Conservation (phyloP, 2,888 invertebrate genomes). For the Caenorhabditis plicata region DNA sequence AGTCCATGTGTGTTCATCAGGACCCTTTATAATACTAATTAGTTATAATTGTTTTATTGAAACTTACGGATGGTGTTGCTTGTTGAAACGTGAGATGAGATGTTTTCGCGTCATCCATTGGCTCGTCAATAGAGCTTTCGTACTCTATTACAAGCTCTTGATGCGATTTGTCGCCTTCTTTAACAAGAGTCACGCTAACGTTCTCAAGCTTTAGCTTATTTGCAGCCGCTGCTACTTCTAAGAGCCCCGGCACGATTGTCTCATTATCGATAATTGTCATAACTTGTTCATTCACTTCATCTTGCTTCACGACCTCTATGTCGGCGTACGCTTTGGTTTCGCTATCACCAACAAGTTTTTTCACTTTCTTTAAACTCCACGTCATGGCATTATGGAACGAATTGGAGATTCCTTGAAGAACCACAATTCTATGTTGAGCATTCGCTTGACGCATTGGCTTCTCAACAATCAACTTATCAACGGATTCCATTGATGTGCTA, state of each 20-base stretch:
- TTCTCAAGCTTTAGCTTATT: conserved; percentile 51
- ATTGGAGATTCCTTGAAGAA: conserved; percentile 50
- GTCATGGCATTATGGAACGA: conserved; percentile 54
- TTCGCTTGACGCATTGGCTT: conserved; percentile 38
- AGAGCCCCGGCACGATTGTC: conserved; percentile 44
- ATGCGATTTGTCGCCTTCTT: conserved; percentile 46
- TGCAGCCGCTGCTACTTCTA: conserved; percentile 51
- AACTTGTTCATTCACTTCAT: conserved; percentile 31
- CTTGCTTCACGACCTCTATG: conserved; percentile 41
- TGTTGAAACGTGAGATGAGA: conserved; percentile 26
- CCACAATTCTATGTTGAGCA: conserved; percentile 50
- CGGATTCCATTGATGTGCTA: conserved; percentile 38
- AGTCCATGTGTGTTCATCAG: conserved; percentile 33
- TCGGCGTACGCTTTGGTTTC: conserved; percentile 32
- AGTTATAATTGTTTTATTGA: too few species aligned
- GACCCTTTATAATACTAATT: conserved; percentile 14
- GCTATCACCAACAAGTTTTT: conserved; percentile 39
- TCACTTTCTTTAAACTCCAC: conserved; percentile 53
- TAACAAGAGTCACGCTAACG: conserved; percentile 48
- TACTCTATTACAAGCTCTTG: conserved; percentile 53
- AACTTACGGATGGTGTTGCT: conserved; percentile 13
- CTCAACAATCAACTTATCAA: conserved; percentile 26
- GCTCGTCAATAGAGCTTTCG: conserved; percentile 41
- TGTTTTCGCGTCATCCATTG: conserved; percentile 18
- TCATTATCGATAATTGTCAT: conserved; percentile 48